Base-by-base conservation (phyloP, 1,140 invertebrate species). In the Aphelenchoides fujianensis region DNA sequence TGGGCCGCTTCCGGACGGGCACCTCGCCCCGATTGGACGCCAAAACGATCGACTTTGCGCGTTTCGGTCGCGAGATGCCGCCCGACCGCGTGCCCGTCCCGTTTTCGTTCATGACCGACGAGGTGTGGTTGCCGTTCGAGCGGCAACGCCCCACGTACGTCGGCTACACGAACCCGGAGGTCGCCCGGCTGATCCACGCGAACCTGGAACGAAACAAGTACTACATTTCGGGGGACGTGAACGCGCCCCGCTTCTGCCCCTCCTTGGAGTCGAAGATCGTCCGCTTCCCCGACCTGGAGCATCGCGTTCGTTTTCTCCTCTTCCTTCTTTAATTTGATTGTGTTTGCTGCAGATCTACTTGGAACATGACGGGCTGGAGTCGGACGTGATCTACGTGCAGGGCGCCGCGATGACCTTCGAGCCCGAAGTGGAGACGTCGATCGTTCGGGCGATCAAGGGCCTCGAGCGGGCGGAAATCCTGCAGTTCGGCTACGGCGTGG, bases 191-290 rank as follows among this genome's bases (percentile, higher is more conserved):
- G 66, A 88, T 95, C 3, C 86, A 86, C 62, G 88, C 92, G 23
- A 93, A 92, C 86, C 79, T 94, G 31, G 90, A 94, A 82, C 85
- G 89, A 2, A 94, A 93, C 85, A 86, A 88, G 36, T 92, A 95
- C 86, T 71, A 48, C 23, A 90, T 95, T 0, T 88, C 87, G 5
- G 91, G 92, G 85, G 91, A 92, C 85, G 89, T 86, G 0, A 73
- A 74, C 34, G 91, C 93, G 41, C 92, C 92, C 0, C 86, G 92
- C 41, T 85, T 94, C 85, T 96, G 94, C 85, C 94, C 94, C 0
- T 95, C 93, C 1, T 91, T 96, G 74, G 94, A 96, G 85, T 92
- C 92, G 19, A 96, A 96, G 88, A 86, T 93, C 32, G 74, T 94
- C 3, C 89, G 88, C 69, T 96, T 94, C 85, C 85, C 88, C 16